Conservation (phyloP, 2,888 invertebrate genomes). For the Adela reaumurella region DNA sequence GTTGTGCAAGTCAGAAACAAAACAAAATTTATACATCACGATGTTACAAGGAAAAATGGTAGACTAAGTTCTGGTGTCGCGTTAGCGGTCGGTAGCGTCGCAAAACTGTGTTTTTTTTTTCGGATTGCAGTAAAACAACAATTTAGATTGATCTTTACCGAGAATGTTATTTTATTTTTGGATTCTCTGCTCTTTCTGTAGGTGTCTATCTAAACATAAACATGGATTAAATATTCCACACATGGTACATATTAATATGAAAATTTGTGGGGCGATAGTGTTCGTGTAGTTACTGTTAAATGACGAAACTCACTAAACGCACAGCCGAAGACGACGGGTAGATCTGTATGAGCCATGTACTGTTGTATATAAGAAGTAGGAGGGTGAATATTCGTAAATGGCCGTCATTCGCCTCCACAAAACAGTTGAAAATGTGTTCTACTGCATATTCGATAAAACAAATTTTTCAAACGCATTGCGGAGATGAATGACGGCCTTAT, state of each 20-base stretch:
- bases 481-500: no score
- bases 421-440: no score
- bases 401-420: no score
- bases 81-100: constrained; percentile 31
- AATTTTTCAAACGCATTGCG: no score
- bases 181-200: constrained; percentile 39
- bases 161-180: constrained; percentile 49
- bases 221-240: constrained; percentile 20
- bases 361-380: no score
- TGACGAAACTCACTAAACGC: constrained; percentile 27
- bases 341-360: no score
- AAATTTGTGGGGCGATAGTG: no score
- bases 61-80: constrained; percentile 16
- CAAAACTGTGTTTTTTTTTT: constrained; percentile 25
- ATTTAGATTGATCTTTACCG: constrained; percentile 20
- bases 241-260: background rate
- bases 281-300: no score
- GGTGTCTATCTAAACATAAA: constrained; percentile 51
- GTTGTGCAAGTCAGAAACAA: background rate
- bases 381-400: no score
- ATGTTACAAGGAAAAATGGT: constrained; percentile 44
- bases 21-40: background rate
- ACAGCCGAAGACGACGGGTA: constrained; percentile 52
- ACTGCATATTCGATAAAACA: no score
- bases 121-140: constrained; percentile 26